Conservation (phyloP, 1,140 invertebrate genomes). For the Acromyrmex charruanus region DNA sequence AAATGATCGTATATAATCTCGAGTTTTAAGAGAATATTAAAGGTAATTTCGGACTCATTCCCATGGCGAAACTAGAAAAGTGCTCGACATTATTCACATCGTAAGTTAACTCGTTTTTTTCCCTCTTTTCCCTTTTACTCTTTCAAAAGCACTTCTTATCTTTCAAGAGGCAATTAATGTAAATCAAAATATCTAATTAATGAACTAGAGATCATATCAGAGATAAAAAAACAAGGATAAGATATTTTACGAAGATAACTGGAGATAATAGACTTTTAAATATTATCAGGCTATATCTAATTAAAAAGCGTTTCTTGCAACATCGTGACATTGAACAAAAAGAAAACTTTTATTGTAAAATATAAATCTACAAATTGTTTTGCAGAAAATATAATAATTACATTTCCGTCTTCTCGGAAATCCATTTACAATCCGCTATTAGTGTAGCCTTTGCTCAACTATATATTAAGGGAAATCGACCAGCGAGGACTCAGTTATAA, state of each 20-base stretch:
- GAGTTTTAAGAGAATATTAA: conserved; percentile 12
- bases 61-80: background rate
- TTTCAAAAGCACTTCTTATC: background rate
- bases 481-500: conserved; percentile 42
- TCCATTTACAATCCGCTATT: background rate
- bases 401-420: background rate
- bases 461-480: conserved; percentile 24
- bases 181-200: conserved; percentile 57
- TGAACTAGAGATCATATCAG: background rate
- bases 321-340: background rate
- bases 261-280: conserved; percentile 16
- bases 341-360: background rate
- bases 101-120: conserved; percentile 15
- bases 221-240: conserved; percentile 30
- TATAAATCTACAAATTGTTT: conserved; percentile 4
- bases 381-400: background rate
- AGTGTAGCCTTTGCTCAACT: background rate
- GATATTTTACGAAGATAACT: background rate
- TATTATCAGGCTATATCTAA: background rate
- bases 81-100: conserved; percentile 26
- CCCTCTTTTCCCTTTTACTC: too few species aligned
- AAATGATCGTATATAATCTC: background rate
- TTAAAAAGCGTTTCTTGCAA: background rate
- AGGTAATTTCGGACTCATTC: conserved; percentile 14
- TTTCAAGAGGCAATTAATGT: conserved; percentile 57